These are phyloP conservation scores for Sthenelais limicola DNA, from an alignment of 2,888 invertebrate genomes.

Conservation along the genomic window DNA sequence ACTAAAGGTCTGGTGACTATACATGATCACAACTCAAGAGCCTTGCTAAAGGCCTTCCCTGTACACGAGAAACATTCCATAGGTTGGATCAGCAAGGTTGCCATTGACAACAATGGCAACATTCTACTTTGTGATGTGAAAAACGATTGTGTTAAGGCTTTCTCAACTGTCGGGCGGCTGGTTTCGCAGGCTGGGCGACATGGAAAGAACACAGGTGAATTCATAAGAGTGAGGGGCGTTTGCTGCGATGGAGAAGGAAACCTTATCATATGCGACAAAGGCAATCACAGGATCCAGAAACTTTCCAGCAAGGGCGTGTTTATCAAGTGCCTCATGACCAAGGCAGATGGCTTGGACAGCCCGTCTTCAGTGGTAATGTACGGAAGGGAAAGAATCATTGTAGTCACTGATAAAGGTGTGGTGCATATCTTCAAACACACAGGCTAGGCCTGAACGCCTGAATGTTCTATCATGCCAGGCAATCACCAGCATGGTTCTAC, in stretches of 20 bases:
- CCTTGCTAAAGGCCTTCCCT: background rate
- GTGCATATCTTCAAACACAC: slow-evolving; percentile 9
- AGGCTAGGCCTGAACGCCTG: too few species aligned
- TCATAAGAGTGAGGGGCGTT: slow-evolving; percentile 25
- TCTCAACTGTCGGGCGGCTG: background rate
- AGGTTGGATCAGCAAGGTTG: slow-evolving; percentile 34
- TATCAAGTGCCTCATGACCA: slow-evolving; percentile 11
- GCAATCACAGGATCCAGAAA: slow-evolving; percentile 37
- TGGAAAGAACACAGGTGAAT: slow-evolving; percentile 31
- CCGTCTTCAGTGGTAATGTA: slow-evolving; percentile 16
- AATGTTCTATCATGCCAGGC: too few species aligned
- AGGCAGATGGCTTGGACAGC: slow-evolving; percentile 25
- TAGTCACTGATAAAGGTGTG: slow-evolving; percentile 35
- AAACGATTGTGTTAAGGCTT: slow-evolving; percentile 30
- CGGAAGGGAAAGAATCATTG: background rate
- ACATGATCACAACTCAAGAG: background rate
- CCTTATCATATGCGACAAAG: slow-evolving; percentile 29
- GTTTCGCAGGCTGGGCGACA: slow-evolving; percentile 21
- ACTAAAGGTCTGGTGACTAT: slow-evolving; percentile 21
- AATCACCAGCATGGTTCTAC: too few species aligned
- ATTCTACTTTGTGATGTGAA: slow-evolving; percentile 34
- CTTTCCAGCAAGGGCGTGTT: slow-evolving; percentile 16
- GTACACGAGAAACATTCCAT: slow-evolving; percentile 17
- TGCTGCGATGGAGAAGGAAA: slow-evolving; percentile 10
- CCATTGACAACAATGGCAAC: slow-evolving; percentile 13